Base-by-base conservation (phyloP, 1,140 invertebrate genomes). In the Mercenaria mercenaria region DNA sequence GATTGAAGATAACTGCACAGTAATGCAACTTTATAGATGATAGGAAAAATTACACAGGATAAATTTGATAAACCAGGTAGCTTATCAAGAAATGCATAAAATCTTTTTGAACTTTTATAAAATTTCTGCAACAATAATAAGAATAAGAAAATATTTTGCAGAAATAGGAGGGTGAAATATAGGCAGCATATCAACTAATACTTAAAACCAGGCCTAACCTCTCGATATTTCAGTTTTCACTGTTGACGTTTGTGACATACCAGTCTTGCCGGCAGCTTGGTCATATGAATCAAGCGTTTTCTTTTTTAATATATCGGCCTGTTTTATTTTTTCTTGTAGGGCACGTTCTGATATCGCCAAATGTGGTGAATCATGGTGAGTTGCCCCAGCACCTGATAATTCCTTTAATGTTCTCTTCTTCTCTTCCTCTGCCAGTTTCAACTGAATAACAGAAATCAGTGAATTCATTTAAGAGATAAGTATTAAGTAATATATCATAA, bases 371-470 rank as follows among this genome's bases (percentile, higher is more conserved):
- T 87, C 84, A 0, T 79, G 67, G 32, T 88, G 74, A 18, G 39
- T 56, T 41, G 76, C 87, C 1, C 52, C 56, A 10, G 34, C 59
- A 3, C 77, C 32, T 43, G n/a, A 76, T 83, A 95, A 96, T 79
- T 94, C 94, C 18, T 93, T 91, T 88, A 96, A 80, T 74, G 93
- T 94, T 32, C 93, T 90, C 83, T 92, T 80, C 86, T 96, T 96
- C 39, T 95, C 92, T 64, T 96, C 95, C n/a, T 94, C 95, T 0
- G 95, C 94, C 37, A 82, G 50, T 52, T 88, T 90, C 47, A 90
- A 77, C 84, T 92, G 43, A 72, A 41, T 72, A 37, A 72, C 29
- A 72, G 23, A 32, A 20, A 82, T 72, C 61, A 34, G 32, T 67
- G 8, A 61, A 61, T 11, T 10, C 43, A 47, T 18, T 47, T 10